Conservation (phyloP, 2,888 invertebrate species). For the Orthosia gracilis region DNA sequence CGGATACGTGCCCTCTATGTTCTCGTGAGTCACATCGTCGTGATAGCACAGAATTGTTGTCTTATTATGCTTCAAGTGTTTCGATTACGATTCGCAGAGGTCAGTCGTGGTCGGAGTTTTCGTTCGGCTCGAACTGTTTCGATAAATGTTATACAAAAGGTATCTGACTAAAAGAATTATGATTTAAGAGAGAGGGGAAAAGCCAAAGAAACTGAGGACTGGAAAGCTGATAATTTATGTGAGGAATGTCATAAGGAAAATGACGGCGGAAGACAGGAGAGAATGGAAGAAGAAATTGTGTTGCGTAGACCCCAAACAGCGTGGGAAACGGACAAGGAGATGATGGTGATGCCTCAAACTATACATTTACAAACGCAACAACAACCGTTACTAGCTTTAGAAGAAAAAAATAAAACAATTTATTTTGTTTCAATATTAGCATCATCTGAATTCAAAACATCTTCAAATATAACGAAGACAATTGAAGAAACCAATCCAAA, state of each 20-base stretch:
- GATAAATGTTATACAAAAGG: background rate
- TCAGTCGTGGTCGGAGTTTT: constrained; percentile 13
- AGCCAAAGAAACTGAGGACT: too few relatives aligned
- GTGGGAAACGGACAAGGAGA: background rate
- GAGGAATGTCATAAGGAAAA: background rate
- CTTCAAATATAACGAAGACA: background rate
- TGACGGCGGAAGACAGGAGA: background rate
- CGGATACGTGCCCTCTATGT: constrained; percentile 30
- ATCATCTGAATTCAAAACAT: background rate
- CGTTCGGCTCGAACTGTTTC: background rate
- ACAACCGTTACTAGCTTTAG: background rate
- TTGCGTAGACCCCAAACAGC: background rate
- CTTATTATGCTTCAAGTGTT: constrained; percentile 44
- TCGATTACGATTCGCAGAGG: constrained; percentile 20
- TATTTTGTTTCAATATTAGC: background rate
- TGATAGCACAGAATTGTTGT: constrained; percentile 51
- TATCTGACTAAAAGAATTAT: background rate
- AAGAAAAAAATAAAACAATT: background rate
- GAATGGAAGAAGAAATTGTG: background rate
- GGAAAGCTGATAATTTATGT: background rate
- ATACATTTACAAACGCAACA: background rate
- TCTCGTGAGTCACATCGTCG: constrained; percentile 45
- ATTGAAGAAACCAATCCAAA: constrained; percentile 23
- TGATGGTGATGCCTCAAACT: background rate
- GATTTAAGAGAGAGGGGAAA: too few relatives aligned